These are phyloP conservation scores for Cataglyphis cursor DNA, from an alignment of 2,888 invertebrate species.

Conservation along the genomic window DNA sequence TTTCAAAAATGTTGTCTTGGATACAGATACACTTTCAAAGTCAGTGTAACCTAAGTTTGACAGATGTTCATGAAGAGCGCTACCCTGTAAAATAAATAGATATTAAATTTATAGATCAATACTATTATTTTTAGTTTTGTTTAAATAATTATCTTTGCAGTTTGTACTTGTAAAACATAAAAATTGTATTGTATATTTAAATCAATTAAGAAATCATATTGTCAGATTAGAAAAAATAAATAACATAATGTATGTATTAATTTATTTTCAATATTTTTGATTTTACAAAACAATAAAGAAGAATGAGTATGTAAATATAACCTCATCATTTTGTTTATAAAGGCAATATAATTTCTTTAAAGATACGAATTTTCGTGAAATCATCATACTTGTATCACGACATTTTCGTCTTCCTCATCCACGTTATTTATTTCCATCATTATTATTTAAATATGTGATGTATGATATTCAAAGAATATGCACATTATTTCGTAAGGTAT, in stretches of 20 bases:
- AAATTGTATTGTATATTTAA: neutral
- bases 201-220: neutral
- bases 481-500: neutral
- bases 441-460: neutral
- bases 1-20: neutral
- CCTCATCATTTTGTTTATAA: neutral
- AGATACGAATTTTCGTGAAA: neutral
- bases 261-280: neutral
- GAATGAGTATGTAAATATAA: neutral
- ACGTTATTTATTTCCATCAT: conserved; percentile 8
- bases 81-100: conserved; percentile 75
- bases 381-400: conserved; percentile 79
- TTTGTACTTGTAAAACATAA: neutral
- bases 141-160: neutral
- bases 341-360: neutral
- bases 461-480: neutral
- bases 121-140: neutral
- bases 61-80: conserved; percentile 80
- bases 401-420: conserved; percentile 80
- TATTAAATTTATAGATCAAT: conserved; percentile 8
- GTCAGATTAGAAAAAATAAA: neutral
- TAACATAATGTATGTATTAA: neutral
- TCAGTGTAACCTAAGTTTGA: conserved; percentile 80
- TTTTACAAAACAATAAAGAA: neutral
- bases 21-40: conserved; percentile 75